Evolutionary conservation across 2,797 vertebrate genomes (phyloP).

Genomic region (Syngnathus acus): DNA sequence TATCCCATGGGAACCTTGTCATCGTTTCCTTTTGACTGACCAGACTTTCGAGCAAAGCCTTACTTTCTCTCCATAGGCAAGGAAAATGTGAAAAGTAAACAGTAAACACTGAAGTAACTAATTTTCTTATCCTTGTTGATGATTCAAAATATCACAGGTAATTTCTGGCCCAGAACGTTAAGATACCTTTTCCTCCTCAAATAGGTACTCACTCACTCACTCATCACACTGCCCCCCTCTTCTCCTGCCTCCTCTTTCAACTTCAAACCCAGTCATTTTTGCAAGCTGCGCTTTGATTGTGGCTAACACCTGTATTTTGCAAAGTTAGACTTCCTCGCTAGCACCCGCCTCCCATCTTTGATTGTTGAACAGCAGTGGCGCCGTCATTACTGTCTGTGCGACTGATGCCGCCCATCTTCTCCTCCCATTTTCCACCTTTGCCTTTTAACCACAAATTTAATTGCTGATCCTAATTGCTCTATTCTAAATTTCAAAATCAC

Average conservation of each 20-base stretch:
- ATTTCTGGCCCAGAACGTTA: slow-evolving; percentile 52
- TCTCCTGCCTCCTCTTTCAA: slow-evolving; percentile 64
- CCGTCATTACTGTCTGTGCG: slow-evolving; percentile 71
- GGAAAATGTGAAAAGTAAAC: slow-evolving; percentile 57
- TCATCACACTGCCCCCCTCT: slow-evolving; percentile 46
- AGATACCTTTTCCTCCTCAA: slow-evolving; percentile 47
- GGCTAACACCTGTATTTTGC: slow-evolving; percentile 79
- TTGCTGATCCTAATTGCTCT: slow-evolving; percentile 51
- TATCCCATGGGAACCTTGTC: slow-evolving; percentile 55
- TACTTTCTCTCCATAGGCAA: slow-evolving; percentile 57
- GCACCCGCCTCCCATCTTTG: slow-evolving; percentile 76
- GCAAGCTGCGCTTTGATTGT: slow-evolving; percentile 76
- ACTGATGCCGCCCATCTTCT: slow-evolving; percentile 65
- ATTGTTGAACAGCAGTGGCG: slow-evolving; percentile 78
- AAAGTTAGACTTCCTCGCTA: slow-evolving; percentile 73
- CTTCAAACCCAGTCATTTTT: slow-evolving; percentile 75
- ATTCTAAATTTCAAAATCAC: slow-evolving; percentile 52
- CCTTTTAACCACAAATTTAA: slow-evolving; percentile 65
- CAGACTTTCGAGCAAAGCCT: slow-evolving; percentile 60
- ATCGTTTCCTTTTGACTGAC: slow-evolving; percentile 49
- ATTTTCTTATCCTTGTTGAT: slow-evolving; percentile 68
- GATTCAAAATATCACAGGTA: slow-evolving; percentile 62
- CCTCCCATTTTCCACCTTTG: slow-evolving; percentile 59
- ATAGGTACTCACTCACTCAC: slow-evolving; percentile 63
- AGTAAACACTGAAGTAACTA: slow-evolving; percentile 58